phyloP scores from a whole-genome alignment of 2,888 invertebrate genomes.

The Asteroscopus sphinx region DNA sequence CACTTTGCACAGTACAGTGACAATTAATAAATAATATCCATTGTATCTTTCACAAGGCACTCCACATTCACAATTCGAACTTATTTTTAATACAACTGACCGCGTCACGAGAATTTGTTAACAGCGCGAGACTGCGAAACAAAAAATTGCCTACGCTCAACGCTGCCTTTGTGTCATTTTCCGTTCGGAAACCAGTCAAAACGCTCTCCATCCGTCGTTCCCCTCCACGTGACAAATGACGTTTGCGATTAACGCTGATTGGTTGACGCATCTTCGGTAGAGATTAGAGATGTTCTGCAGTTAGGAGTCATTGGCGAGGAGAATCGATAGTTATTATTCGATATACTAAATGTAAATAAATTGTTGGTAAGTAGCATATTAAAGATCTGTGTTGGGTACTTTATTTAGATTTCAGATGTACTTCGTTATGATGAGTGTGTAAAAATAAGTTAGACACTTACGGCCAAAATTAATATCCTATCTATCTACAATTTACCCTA shows the following conservation, averaged over 20 bases:
- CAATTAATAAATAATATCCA: conserved; percentile 78
- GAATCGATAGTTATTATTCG: conserved; percentile 35
- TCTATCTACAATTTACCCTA: too few species aligned
- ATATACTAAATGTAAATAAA: neutral
- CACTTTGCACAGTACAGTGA: conserved; percentile 66
- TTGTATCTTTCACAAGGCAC: conserved; percentile 81
- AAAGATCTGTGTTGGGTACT: too few species aligned
- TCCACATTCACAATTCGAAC: conserved; percentile 76
- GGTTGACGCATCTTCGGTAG: conserved; percentile 36
- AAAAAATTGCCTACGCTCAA: conserved; percentile 52
- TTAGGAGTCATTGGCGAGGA: neutral
- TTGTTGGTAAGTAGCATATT: too few species aligned
- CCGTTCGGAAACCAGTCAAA: conserved; percentile 66
- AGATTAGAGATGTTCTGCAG: conserved; percentile 6
- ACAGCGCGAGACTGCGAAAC: conserved; percentile 60
- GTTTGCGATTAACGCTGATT: conserved; percentile 54
- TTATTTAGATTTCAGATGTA: too few species aligned
- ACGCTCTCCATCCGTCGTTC: conserved; percentile 42
- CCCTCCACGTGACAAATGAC: conserved; percentile 71
- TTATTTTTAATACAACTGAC: conserved; percentile 60
- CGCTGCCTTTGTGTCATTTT: too few species aligned
- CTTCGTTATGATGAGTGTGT: too few species aligned
- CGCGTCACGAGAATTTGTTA: conserved; percentile 70
- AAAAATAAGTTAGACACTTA: too few species aligned
- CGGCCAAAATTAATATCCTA: too few species aligned